A percentile compares a stretch with the other conserved stretches of the same genome.
Evolutionary conservation across 2,888 invertebrate species (phyloP).

Genomic region (Halictus ligatus): DNA sequence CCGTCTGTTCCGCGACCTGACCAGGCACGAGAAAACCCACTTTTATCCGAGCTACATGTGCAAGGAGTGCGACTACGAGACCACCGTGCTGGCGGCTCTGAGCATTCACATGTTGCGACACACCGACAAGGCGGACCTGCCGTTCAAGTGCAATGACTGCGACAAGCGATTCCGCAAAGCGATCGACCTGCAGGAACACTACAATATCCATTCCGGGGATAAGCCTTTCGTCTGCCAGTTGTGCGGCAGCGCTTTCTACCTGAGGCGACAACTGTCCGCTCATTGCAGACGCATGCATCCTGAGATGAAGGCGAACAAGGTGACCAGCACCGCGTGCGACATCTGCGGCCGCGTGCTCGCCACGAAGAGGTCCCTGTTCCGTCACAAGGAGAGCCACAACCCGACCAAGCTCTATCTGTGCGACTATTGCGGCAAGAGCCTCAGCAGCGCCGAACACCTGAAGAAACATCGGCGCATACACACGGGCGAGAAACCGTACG

Average conservation of each 20-base stretch:
- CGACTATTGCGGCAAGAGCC: conserved; percentile 85
- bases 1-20: conserved; percentile 80
- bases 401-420: conserved; percentile 84
- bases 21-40: conserved; percentile 82
- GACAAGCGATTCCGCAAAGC: conserved; percentile 81
- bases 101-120: conserved; percentile 81
- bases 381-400: conserved; percentile 82
- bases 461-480: conserved; percentile 85
- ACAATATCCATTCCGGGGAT: conserved; percentile 82
- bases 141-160: conserved; percentile 82
- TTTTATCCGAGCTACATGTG: conserved; percentile 81
- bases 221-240: conserved; percentile 80
- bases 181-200: conserved; percentile 81
- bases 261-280: conserved; percentile 80
- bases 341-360: conserved; percentile 82
- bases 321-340: conserved; percentile 81
- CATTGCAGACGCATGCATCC: conserved; percentile 81
- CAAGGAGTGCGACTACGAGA: conserved; percentile 83
- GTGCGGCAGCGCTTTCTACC: conserved; percentile 78
- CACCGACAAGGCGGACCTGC: conserved; percentile 79
- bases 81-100: conserved; percentile 79
- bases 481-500: conserved; percentile 86
- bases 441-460: conserved; percentile 84
- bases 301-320: conserved; percentile 81
- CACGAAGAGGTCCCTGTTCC: conserved; percentile 80